Evolutionary conservation across 2,113 vertebrate genomes (phyloP), one percentile per base, ranked within the genome.

Genomic region (Tetrax tetrax): DNA sequence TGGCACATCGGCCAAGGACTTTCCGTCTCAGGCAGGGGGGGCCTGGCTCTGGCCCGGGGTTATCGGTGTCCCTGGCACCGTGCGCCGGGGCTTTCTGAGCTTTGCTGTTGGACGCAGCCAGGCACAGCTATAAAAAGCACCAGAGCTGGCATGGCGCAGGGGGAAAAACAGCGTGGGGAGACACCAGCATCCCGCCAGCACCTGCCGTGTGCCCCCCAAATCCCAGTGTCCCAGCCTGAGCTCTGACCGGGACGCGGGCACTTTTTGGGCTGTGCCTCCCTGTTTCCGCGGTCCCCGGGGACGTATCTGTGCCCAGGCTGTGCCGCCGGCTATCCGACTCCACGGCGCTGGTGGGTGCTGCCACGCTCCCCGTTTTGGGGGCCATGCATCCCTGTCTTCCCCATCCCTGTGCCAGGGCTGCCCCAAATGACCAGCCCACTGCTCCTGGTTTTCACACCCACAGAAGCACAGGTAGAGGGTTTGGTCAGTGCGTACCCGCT

Each of bases 321-420:
- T 41, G 60, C 70, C 57, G 21, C 37, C 37, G 38, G 23, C 15
- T 65, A 29, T 35, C 35, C 3, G 3, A 19, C 29, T 56, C 28
- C 5, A 2, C 2, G 1, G 20, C 4, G 4, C 37, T 6, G 19
- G 3, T 25, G 53, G 28, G 27, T 23, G 68, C 68, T 80, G 78
- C 64, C 64, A 29, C 0, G 0, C 2, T n/a, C 8, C 13, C 4
- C 1, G 0, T 16, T 37, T 3, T 4, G 53, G 38, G 38, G 50
- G 22, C 23, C 24, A 25, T 13, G 23, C 53, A 47, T 13, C 50
- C 23, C 28, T 45, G 21, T 14, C 23, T 24, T 29, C 51, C 33
- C 71, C 60, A 16, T 12, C 45, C 24, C 25, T 24, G n/a, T 37
- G 31, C 83, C 37, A 6, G 35, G 28, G 8, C 1, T 17, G 33